Evolutionary conservation across 2,797 vertebrate genomes (phyloP).

Genomic region (Miichthys miiuy): DNA sequence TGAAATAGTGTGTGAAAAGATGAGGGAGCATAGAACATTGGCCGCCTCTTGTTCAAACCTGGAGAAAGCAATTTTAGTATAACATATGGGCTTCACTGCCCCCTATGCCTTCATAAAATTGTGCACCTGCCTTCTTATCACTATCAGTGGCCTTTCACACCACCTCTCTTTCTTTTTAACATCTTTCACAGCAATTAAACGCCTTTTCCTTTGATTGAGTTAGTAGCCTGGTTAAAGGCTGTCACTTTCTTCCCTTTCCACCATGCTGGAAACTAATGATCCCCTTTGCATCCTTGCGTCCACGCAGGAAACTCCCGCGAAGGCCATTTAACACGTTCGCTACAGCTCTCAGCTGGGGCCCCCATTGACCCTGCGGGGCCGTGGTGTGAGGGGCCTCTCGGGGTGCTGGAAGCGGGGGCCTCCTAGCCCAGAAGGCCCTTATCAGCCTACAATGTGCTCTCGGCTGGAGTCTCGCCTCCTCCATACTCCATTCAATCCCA

Average conservation of each 20-base stretch:
- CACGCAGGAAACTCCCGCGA: constrained; percentile 83
- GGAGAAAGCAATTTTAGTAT: constrained; percentile 29
- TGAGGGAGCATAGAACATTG: constrained; percentile 36
- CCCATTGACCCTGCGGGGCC: constrained; percentile 81
- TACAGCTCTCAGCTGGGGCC: constrained; percentile 81
- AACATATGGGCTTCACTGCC: constrained; percentile 35
- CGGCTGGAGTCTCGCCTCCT: constrained; percentile 83
- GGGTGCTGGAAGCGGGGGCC: constrained; percentile 76
- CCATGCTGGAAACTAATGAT: constrained; percentile 86
- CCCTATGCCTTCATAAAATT: constrained; percentile 56
- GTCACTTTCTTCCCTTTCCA: constrained; percentile 85
- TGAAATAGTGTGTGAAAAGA: constrained; percentile 64
- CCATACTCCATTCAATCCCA: constrained; percentile 82
- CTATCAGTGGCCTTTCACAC: constrained; percentile 60
- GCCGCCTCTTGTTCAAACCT: constrained; percentile 43
- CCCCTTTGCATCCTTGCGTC: constrained; percentile 76
- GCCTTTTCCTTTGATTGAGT: constrained; percentile 82
- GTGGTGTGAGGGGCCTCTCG: constrained; percentile 83
- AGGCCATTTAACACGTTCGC: constrained; percentile 84
- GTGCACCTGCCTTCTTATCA: constrained; percentile 79
- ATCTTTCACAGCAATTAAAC: constrained; percentile 82
- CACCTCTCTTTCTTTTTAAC: constrained; percentile 56
- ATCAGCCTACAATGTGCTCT: constrained; percentile 85
- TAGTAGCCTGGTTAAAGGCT: constrained; percentile 84
- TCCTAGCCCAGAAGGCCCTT: constrained; percentile 75